A percentile compares a stretch with the other conserved stretches of the same genome.
These are phyloP conservation scores for Gymnothorax reevesii DNA, from an alignment of 2,797 vertebrate species.

Conservation along the genomic window DNA sequence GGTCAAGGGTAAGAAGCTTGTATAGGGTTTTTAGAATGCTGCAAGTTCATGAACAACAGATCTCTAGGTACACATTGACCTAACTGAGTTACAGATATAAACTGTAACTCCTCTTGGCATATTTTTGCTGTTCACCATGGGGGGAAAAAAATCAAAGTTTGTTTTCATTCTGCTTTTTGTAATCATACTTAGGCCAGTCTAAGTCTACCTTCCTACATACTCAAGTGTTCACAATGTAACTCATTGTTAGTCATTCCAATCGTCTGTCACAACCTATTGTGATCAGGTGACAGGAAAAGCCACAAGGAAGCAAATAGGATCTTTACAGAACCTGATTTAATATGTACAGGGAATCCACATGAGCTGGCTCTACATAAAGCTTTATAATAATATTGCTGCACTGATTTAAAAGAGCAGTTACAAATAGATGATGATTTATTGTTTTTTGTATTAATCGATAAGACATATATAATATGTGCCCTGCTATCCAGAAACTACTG, in stretches of 20 bases:
- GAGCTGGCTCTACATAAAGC: neutral
- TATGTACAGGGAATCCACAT: neutral
- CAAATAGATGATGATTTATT: neutral
- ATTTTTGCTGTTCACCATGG: neutral
- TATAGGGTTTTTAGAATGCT: neutral
- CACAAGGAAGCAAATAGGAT: constrained; percentile 10
- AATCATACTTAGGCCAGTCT: neutral
- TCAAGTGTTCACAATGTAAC: neutral
- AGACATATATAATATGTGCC: neutral
- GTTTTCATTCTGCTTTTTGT: neutral
- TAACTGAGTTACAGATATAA: neutral
- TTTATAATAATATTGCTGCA: neutral
- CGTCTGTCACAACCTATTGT: neutral
- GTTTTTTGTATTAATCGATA: neutral
- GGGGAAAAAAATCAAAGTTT: neutral
- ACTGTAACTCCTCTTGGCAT: neutral
- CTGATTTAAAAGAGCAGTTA: neutral
- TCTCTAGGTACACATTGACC: constrained; percentile 10
- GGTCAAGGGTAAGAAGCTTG: neutral
- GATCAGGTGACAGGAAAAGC: constrained; percentile 5
- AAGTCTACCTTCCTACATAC: neutral
- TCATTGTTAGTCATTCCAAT: neutral
- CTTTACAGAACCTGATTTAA: constrained; percentile 4
- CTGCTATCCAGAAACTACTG: neutral
- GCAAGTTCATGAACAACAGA: constrained; percentile 3